Evolutionary conservation across 2,113 vertebrate genomes (phyloP).

Genomic region (Serilophus lunatus): DNA sequence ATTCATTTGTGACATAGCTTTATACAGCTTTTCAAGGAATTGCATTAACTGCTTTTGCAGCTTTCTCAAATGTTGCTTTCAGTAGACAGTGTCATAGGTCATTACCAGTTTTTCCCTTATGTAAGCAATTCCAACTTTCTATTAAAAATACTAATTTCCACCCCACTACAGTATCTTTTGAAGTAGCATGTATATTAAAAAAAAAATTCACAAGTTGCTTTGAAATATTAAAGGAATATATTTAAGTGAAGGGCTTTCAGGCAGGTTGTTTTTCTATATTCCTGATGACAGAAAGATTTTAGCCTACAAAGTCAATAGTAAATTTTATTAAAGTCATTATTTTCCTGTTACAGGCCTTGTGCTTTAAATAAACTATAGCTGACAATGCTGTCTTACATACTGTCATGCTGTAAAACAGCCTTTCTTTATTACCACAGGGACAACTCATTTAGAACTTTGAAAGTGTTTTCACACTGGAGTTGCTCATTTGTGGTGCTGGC

Average conservation of each 20-base stretch:
- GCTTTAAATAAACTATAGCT: constrained; percentile 81
- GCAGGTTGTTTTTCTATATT: constrained; percentile 77
- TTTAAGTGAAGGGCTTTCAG: constrained; percentile 80
- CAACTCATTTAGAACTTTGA: constrained; percentile 75
- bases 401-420: constrained; percentile 82
- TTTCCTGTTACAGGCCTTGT: constrained; percentile 76
- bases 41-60: constrained; percentile 71
- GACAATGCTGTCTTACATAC: constrained; percentile 79
- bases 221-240: constrained; percentile 86
- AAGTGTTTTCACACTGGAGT: constrained; percentile 69
- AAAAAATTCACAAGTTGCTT: constrained; percentile 73
- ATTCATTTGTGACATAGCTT: constrained; percentile 76
- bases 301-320: constrained; percentile 83
- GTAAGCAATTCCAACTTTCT: constrained; percentile 77
- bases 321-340: constrained; percentile 88
- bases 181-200: constrained; percentile 75
- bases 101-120: constrained; percentile 76
- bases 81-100: constrained; percentile 74
- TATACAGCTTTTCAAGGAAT: constrained; percentile 73
- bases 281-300: constrained; percentile 81
- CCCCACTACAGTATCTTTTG: constrained; percentile 72
- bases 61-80: constrained; percentile 73
- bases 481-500: constrained; percentile 68
- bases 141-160: constrained; percentile 84
- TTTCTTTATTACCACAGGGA: constrained; percentile 93